Evolutionary conservation across 1,140 invertebrate genomes (phyloP).

Genomic region (Geopemphigus sp.): DNA sequence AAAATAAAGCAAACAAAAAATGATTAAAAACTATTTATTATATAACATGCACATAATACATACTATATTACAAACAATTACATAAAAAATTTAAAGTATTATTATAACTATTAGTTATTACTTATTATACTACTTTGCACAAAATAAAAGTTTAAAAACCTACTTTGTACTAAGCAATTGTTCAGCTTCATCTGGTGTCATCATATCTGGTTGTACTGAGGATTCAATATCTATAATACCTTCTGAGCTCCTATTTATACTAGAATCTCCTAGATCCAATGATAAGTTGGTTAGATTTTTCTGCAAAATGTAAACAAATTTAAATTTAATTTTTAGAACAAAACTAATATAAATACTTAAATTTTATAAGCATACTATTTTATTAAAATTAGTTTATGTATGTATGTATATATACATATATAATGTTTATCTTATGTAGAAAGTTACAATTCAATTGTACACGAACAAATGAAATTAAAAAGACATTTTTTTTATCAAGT

Average conservation of each 20-base stretch:
- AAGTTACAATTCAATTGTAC: no score
- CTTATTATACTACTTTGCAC: background rate
- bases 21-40: conserved; percentile 32
- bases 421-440: no score
- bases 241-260: conserved; percentile 26
- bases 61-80: conserved; percentile 1
- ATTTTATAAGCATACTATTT: no score
- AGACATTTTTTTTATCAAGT: no score
- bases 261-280: background rate
- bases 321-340: background rate
- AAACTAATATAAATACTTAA: background rate
- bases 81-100: background rate
- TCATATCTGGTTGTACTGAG: conserved; percentile 61
- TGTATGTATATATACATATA: no score
- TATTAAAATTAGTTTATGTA: no score
- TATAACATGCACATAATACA: background rate
- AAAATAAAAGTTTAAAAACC: conserved; percentile 18
- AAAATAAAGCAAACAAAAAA: conserved; percentile 45
- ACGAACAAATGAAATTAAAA: no score
- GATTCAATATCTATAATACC: conserved; percentile 22
- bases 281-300: background rate
- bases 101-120: no score
- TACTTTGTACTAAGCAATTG: conserved; percentile 76
- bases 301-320: background rate
- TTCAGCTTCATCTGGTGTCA: conserved; percentile 82